A percentile compares a stretch with the other conserved stretches of the same genome.
These are phyloP conservation scores for Chromoteleia sp. DNA, from an alignment of 2,888 invertebrate species.

Conservation along the genomic window DNA sequence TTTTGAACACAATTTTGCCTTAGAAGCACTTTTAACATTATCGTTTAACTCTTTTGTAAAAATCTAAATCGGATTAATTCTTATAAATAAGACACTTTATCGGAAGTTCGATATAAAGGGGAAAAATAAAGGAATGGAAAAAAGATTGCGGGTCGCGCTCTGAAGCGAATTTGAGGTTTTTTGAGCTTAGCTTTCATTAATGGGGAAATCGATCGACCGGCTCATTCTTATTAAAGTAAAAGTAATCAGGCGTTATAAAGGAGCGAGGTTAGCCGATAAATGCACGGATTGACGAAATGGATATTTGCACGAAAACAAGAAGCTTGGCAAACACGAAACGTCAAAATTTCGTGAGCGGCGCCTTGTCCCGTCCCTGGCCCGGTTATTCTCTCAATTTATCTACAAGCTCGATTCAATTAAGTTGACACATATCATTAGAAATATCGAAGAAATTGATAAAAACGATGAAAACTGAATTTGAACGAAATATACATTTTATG, in stretches of 20 bases:
- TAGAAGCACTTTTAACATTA: slow-evolving; percentile 9
- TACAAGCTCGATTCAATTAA: slow-evolving; percentile 20
- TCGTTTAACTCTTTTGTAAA: slow-evolving; percentile 9
- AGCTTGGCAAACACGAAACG: slow-evolving; percentile 26
- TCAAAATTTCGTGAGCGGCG: slow-evolving; percentile 38
- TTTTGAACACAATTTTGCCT: not conserved
- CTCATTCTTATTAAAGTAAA: slow-evolving; percentile 58
- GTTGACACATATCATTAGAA: slow-evolving; percentile 9
- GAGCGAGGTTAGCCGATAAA: slow-evolving; percentile 40
- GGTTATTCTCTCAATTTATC: slow-evolving; percentile 26
- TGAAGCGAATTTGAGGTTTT: slow-evolving; percentile 14
- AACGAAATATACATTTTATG: no score
- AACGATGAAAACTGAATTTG: no score
- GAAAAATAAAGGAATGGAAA: slow-evolving; percentile 4
- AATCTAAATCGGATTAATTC: slow-evolving; percentile 15
- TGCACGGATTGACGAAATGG: slow-evolving; percentile 24
- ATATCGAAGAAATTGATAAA: no score
- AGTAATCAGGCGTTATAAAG: slow-evolving; percentile 43
- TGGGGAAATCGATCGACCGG: slow-evolving; percentile 25
- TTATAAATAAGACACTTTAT: slow-evolving; percentile 44
- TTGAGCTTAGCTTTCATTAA: slow-evolving; percentile 34
- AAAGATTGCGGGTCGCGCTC: not conserved
- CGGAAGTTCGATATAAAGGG: not conserved
- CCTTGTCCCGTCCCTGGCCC: slow-evolving; percentile 21
- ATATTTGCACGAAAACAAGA: slow-evolving; percentile 36